Evolutionary conservation across 1,140 invertebrate species (phyloP).

Genomic region (Heliconius himera): DNA sequence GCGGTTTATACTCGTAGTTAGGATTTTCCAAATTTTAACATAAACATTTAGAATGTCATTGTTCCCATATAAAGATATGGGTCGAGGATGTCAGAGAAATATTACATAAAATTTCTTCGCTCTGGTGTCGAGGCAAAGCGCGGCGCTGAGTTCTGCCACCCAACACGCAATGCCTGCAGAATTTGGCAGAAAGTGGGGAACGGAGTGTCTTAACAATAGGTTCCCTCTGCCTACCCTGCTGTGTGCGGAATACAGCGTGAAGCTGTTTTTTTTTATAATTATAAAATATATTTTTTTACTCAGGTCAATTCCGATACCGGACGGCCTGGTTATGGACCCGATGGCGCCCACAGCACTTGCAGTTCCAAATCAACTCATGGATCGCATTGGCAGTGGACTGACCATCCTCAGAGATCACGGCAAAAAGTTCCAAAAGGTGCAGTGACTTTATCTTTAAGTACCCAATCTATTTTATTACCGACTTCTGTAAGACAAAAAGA

Average conservation of each 20-base stretch:
- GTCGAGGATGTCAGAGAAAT: no score
- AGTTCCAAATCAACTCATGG: conserved; percentile 70
- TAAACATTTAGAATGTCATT: background rate
- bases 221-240: no score
- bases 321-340: conserved; percentile 73
- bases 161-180: no score
- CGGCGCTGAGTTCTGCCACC: no score
- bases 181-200: no score
- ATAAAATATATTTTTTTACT: conserved; percentile 10
- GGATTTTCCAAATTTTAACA: background rate
- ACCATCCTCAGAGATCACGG: conserved; percentile 69
- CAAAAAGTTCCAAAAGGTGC: conserved; percentile 75
- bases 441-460: background rate
- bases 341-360: conserved; percentile 67
- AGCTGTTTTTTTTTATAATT: background rate
- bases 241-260: background rate
- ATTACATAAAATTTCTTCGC: no score
- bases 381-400: conserved; percentile 69
- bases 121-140: no score
- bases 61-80: background rate
- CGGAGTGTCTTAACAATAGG: no score
- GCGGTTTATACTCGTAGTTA: background rate
- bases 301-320: conserved; percentile 72
- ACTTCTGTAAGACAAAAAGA: no score
- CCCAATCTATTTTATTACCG: background rate